Evolutionary conservation across 2,888 invertebrate species (phyloP), one percentile per base, ranked within the genome.

Genomic region (Ectobius pallidus): DNA sequence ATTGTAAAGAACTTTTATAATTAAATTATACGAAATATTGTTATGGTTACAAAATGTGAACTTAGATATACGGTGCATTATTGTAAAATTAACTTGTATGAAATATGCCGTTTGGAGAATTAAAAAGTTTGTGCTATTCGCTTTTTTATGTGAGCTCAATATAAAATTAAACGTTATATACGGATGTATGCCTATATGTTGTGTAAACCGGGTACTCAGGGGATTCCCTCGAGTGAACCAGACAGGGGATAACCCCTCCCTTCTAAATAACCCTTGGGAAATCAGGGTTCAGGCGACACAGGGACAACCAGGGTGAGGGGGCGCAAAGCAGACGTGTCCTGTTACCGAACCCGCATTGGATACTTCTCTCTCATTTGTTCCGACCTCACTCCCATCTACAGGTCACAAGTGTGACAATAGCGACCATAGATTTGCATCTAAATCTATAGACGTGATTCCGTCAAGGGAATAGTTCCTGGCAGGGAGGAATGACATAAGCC

Each of bases 281-380:
- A 49, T 49, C 49, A 49, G 49, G 9, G 49, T 49, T 49, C 49
- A 49, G 49, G 49, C 49, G 49, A 18, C 49, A 49, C 6, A 16
- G 49, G 49, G 18, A 9, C 49, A 18, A 49, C 49, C 22, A 49
- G 20, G 49, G 49, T 18, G 7, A 16, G 6, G 3, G 1, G 46
- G 6, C 49, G n/a, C 20, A 49, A 49, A 49, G 49, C 49, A 49
- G 6, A 49, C 49, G 49, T 49, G 49, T 22, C 9, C 49, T 49
- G 49, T 49, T 49, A 49, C 49, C 49, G 49, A 49, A 49, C 49
- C 6, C 6, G n/a, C 18, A 49, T 49, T 49, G 20, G 49, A 49
- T 18, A 49, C 49, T 49, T 49, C 49, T 16, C 4, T 49, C 49
- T 49, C 49, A 49, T 49, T 49, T 49, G 49, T 49, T 49, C 49